Evolutionary conservation across 2,113 vertebrate species (phyloP).

Genomic region (Hyla sarda): DNA sequence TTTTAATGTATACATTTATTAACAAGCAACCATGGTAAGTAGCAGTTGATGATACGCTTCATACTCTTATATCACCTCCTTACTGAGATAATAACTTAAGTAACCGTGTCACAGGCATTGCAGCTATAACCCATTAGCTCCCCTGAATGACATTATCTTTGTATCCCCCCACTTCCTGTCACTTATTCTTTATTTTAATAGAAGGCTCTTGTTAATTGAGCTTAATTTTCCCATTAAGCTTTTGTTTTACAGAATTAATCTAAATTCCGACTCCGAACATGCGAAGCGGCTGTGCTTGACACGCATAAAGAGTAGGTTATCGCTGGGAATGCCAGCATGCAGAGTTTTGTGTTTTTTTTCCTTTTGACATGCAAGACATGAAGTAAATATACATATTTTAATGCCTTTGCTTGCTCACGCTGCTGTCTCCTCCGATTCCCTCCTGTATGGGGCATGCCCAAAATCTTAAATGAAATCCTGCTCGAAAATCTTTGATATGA

Average conservation of each 20-base stretch:
- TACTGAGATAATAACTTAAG: neutral
- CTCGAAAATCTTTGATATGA: constrained; percentile 68
- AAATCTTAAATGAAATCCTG: constrained; percentile 66
- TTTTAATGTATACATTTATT: neutral
- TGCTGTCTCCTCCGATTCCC: neutral
- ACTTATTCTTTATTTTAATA: constrained; percentile 39
- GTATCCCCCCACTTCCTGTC: constrained; percentile 18
- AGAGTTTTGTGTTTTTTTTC: neutral
- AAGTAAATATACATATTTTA: constrained; percentile 48
- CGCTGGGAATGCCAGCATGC: neutral
- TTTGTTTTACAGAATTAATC: constrained; percentile 46
- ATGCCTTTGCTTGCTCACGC: constrained; percentile 8
- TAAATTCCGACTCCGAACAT: constrained; percentile 22
- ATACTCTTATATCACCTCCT: neutral
- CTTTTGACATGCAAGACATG: constrained; percentile 16
- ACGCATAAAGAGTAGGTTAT: constrained; percentile 27
- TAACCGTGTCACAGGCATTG: neutral
- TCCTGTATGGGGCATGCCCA: constrained; percentile 55
- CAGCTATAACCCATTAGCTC: constrained; percentile 18
- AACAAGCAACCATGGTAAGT: neutral
- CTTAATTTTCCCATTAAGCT: constrained; percentile 37
- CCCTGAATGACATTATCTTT: constrained; percentile 22
- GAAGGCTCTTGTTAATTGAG: constrained; percentile 43
- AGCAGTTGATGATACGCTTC: neutral
- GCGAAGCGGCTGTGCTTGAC: neutral